phyloP scores from a whole-genome alignment of 2,888 invertebrate species.

The Nasonia oneida region DNA sequence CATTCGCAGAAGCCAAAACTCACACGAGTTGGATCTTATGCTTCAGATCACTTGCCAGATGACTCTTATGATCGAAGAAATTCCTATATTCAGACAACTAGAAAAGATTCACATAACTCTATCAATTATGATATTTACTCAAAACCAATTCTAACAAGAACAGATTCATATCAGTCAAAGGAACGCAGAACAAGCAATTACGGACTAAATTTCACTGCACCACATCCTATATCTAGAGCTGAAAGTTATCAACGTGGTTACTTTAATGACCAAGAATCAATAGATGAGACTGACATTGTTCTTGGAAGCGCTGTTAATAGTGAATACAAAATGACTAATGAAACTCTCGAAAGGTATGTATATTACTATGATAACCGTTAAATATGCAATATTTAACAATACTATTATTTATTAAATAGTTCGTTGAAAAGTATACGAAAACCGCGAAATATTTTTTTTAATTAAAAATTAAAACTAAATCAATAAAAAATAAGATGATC shows the following conservation, averaged over 20 bases:
- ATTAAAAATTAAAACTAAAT: too few relatives aligned
- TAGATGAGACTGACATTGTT: conserved; percentile 76
- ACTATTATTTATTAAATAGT: too few relatives aligned
- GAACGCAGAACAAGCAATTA: conserved; percentile 67
- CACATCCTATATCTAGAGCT: conserved; percentile 75
- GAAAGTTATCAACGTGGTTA: conserved; percentile 78
- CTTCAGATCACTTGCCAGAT: conserved; percentile 73
- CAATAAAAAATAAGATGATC: too few relatives aligned
- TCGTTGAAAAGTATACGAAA: too few relatives aligned
- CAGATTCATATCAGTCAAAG: conserved; percentile 73
- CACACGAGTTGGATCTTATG: conserved; percentile 73
- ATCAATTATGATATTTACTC: conserved; percentile 69
- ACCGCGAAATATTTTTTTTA: too few relatives aligned
- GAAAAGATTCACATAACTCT: conserved; percentile 74
- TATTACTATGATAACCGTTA: not conserved
- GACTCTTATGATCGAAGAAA: conserved; percentile 69
- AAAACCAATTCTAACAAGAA: conserved; percentile 69
- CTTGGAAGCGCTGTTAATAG: conserved; percentile 73
- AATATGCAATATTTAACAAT: not conserved
- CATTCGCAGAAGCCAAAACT: conserved; percentile 74
- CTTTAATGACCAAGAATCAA: conserved; percentile 80
- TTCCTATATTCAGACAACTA: conserved; percentile 67
- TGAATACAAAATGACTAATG: conserved; percentile 76
- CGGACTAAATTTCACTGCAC: conserved; percentile 70
- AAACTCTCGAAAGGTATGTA: conserved; percentile 75